These are phyloP conservation scores for Talpa occidentalis DNA, from an alignment of 2,113 vertebrate species.

Conservation along the genomic window DNA sequence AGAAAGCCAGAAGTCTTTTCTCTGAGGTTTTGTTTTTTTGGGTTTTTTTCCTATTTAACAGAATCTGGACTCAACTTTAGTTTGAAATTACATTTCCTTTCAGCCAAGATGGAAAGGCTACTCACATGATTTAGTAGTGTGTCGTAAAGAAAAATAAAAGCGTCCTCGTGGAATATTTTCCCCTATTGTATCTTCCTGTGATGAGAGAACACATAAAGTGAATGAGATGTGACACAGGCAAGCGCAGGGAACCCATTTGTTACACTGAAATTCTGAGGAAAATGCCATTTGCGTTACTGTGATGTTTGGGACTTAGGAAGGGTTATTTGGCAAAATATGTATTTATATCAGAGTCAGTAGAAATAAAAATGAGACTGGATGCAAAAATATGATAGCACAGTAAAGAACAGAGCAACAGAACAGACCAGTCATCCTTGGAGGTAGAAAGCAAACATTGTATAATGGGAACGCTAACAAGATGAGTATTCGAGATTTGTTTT, in stretches of 20 bases:
- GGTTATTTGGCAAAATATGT: conserved; percentile 45
- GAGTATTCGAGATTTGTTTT: conserved; percentile 81
- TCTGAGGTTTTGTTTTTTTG: conserved; percentile 40
- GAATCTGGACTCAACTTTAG: conserved; percentile 47
- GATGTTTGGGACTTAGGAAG: conserved; percentile 63
- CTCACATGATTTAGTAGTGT: conserved; percentile 40
- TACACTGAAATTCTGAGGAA: conserved; percentile 45
- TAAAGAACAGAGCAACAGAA: conserved; percentile 37
- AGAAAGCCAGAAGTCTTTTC: neutral
- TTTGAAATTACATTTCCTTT: conserved; percentile 64
- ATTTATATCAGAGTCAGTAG: conserved; percentile 59
- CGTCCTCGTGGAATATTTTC: neutral
- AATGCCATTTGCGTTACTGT: conserved; percentile 27
- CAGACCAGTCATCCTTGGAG: conserved; percentile 25
- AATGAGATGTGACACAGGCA: conserved; percentile 25
- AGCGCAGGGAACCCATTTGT: conserved; percentile 33
- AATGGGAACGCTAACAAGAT: conserved; percentile 56
- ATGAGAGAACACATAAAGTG: conserved; percentile 41
- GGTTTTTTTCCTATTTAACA: conserved; percentile 50
- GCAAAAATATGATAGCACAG: conserved; percentile 52
- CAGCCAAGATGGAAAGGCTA: conserved; percentile 52
- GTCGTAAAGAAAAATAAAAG: conserved; percentile 55
- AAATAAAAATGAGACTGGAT: conserved; percentile 66
- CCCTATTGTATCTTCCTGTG: neutral
- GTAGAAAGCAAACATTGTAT: conserved; percentile 52